phyloP scores from a whole-genome alignment of 2,797 vertebrate species.

The Molossus alvarezi region DNA sequence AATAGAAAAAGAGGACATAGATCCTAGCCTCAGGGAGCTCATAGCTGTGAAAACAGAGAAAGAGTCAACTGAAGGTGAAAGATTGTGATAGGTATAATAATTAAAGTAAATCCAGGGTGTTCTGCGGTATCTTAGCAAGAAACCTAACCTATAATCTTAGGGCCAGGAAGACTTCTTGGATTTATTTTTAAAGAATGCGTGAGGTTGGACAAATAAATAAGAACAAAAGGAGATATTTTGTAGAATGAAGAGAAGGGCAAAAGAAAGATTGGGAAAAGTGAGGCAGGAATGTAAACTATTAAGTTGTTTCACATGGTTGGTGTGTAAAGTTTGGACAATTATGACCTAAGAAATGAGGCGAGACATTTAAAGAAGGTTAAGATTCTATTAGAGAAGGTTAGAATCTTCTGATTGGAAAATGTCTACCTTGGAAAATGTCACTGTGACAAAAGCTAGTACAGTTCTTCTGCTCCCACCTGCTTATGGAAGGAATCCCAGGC shows the following conservation, averaged over 20 bases:
- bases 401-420: constrained; percentile 51
- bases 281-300: neutral
- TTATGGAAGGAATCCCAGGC: neutral
- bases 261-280: neutral
- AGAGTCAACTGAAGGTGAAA: neutral
- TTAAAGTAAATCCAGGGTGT: neutral
- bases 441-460: constrained; percentile 68
- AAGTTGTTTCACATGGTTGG: neutral
- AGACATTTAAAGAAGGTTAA: neutral
- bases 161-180: neutral
- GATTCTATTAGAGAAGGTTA: neutral
- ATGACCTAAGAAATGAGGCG: neutral
- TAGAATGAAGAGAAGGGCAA: neutral
- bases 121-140: neutral
- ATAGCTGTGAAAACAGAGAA: neutral
- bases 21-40: neutral
- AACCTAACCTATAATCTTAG: neutral
- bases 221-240: neutral
- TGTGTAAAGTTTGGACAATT: neutral
- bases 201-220: neutral
- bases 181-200: neutral
- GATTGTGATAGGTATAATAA: neutral
- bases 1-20: neutral
- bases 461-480: neutral
- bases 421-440: neutral